Percentiles rank a stretch among this genome's conserved stretches.
These are phyloP conservation scores for Cloeon dipterum DNA, from an alignment of 2,888 invertebrate genomes.

Conservation along the genomic window DNA sequence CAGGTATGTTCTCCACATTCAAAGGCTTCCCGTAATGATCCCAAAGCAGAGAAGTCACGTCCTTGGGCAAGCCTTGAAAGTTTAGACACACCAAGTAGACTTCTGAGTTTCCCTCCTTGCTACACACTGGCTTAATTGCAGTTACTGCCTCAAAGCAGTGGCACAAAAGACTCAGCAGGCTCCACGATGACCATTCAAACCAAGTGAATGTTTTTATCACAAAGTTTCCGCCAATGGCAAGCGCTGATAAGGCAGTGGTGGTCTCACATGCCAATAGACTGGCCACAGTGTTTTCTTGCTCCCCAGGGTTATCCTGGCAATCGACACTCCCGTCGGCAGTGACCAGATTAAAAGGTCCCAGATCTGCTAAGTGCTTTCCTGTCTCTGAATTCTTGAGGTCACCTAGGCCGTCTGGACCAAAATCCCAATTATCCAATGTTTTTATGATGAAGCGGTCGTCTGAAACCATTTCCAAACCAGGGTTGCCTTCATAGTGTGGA, in stretches of 20 bases:
- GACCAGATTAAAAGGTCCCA: conserved; percentile 28
- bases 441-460: conserved; percentile 68
- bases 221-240: conserved; percentile 50
- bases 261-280: conserved; percentile 67
- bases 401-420: conserved; percentile 68
- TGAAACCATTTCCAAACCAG: conserved; percentile 42
- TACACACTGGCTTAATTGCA: conserved; percentile 71
- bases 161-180: conserved; percentile 53
- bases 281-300: conserved; percentile 62
- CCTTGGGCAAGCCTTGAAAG: conserved; percentile 27
- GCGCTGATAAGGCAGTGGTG: conserved; percentile 44
- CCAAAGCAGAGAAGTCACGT: too few relatives aligned
- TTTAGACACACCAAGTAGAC: conserved; percentile 56
- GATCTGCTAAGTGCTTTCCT: too few relatives aligned
- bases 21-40: too few relatives aligned
- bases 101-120: conserved; percentile 91
- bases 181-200: conserved; percentile 61
- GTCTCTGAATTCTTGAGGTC: conserved; percentile 52
- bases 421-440: conserved; percentile 62
- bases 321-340: conserved; percentile 91
- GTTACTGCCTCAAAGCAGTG: conserved; percentile 48
- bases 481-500: conserved; percentile 79
- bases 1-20: too few relatives aligned
- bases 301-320: conserved; percentile 61
- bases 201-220: conserved; percentile 79